These are phyloP conservation scores for Drosophila colorata DNA, from an alignment of 2,888 invertebrate species.

Conservation along the genomic window DNA sequence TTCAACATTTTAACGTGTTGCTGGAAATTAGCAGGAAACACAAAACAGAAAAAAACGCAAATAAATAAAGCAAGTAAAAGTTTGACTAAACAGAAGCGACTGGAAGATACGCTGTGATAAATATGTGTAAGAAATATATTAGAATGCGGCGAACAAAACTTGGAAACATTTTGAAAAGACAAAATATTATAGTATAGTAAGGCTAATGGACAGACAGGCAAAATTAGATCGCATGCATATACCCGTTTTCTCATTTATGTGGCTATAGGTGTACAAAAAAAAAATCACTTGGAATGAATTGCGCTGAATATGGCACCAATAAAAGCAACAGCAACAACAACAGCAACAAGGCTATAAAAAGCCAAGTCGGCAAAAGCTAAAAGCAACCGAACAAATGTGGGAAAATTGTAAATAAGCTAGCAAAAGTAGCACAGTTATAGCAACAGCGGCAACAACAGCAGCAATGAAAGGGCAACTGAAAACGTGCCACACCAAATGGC, in stretches of 20 bases:
- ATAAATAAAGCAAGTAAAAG: slow-evolving; percentile 15
- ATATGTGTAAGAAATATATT: neutral
- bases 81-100: neutral
- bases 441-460: slow-evolving; percentile 29
- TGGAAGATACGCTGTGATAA: neutral
- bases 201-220: too few species aligned
- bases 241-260: neutral
- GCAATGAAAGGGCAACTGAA: slow-evolving; percentile 19
- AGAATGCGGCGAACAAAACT: neutral
- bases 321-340: slow-evolving; percentile 40
- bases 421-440: slow-evolving; percentile 57
- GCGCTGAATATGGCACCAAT: slow-evolving; percentile 58
- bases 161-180: too few species aligned
- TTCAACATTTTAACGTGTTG: slow-evolving; percentile 60
- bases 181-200: too few species aligned
- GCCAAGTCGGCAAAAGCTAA: slow-evolving; percentile 43
- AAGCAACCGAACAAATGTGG: slow-evolving; percentile 56
- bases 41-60: slow-evolving; percentile 9
- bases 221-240: neutral
- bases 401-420: slow-evolving; percentile 63
- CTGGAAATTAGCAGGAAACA: slow-evolving; percentile 62
- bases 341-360: slow-evolving; percentile 36
- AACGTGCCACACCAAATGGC: slow-evolving; percentile 41
- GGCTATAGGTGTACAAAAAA: neutral
- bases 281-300: slow-evolving; percentile 39